phyloP scores from a whole-genome alignment of 2,113 vertebrate genomes.

The Mirounga angustirostris region DNA sequence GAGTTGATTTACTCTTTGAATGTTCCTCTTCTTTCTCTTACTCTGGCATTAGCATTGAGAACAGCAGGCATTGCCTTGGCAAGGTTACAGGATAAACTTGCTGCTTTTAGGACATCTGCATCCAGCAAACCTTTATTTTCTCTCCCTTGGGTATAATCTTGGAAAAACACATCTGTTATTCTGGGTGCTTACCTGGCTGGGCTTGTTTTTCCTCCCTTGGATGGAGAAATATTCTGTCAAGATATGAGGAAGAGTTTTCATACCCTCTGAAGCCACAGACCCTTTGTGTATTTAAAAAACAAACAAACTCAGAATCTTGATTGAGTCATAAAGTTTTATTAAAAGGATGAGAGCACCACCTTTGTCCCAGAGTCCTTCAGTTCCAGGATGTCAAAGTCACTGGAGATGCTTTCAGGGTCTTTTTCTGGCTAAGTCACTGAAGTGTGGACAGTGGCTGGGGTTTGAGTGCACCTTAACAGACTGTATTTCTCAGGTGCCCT shows the following conservation, averaged over 20 bases:
- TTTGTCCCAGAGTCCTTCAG: slow-evolving; percentile 33
- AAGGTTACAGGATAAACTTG: slow-evolving; percentile 75
- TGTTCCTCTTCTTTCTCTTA: slow-evolving; percentile 39
- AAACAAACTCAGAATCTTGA: not conserved
- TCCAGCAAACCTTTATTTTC: slow-evolving; percentile 72
- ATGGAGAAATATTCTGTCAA: slow-evolving; percentile 53
- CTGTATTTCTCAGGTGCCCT: not conserved
- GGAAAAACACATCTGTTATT: slow-evolving; percentile 75
- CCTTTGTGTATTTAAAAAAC: not conserved
- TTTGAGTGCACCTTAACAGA: not conserved
- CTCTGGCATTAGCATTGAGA: slow-evolving; percentile 25
- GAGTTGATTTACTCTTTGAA: slow-evolving; percentile 53
- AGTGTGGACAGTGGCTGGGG: not conserved
- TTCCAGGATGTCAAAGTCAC: not conserved
- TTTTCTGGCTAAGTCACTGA: not conserved
- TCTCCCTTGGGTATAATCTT: slow-evolving; percentile 73
- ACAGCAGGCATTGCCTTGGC: slow-evolving; percentile 71
- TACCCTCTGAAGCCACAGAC: not conserved
- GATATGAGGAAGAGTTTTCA: slow-evolving; percentile 45
- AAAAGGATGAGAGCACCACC: not conserved
- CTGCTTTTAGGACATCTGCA: slow-evolving; percentile 77
- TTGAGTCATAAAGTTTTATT: slow-evolving; percentile 67
- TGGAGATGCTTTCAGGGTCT: not conserved
- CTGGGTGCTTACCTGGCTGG: slow-evolving; percentile 52
- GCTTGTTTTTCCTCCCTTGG: slow-evolving; percentile 46